Percentiles rank a stretch among this genome's conserved stretches.
Evolutionary conservation across 2,113 vertebrate genomes (phyloP).

Genomic region (Pongo pygmaeus): DNA sequence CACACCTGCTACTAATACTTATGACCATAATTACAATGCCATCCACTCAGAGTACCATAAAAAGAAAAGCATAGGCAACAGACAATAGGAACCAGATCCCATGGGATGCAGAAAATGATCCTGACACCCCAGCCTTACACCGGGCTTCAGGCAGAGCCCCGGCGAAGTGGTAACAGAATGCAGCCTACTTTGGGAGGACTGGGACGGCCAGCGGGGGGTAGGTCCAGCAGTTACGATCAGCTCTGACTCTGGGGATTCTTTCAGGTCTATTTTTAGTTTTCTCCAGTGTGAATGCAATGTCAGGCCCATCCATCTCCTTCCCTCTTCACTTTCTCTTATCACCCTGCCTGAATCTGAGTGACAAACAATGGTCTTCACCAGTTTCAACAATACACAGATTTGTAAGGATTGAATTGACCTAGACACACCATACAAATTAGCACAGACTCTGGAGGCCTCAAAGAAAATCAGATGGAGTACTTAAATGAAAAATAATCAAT

Average conservation of each 20-base stretch:
- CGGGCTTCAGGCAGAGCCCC: neutral
- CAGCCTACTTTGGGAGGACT: neutral
- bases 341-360: neutral
- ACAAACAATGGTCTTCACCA: neutral
- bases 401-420: neutral
- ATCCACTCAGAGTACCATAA: neutral
- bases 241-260: neutral
- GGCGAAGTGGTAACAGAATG: neutral
- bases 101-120: neutral
- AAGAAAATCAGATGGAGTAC: neutral
- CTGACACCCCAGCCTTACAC: neutral
- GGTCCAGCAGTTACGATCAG: neutral
- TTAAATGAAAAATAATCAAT: neutral
- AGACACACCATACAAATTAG: neutral
- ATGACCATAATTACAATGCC: neutral
- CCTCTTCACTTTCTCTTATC: neutral
- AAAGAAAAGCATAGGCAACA: neutral
- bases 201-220: neutral
- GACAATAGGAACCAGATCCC: constrained; percentile 28
- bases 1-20: constrained; percentile 59
- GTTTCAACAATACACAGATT: neutral
- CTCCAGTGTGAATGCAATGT: neutral
- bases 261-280: neutral
- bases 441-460: neutral
- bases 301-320: constrained; percentile 24